Evolutionary conservation across 2,113 vertebrate species (phyloP), one percentile per base, ranked within the genome.

Genomic region (Ophiodon elongatus): DNA sequence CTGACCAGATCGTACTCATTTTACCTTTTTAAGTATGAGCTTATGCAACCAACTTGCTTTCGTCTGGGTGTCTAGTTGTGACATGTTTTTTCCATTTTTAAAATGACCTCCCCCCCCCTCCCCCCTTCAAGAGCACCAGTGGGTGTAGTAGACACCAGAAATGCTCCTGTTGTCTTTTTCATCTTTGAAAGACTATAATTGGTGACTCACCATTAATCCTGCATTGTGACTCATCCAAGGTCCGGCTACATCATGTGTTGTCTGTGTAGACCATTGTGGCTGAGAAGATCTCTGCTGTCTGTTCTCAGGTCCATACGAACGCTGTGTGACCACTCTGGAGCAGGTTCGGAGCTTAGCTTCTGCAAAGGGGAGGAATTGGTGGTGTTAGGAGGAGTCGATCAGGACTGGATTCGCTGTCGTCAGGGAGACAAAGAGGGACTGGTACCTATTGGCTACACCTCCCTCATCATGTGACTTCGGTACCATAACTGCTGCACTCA

Each of bases 321-420:
- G 0, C 95, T 99, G 83, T 99, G 98, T 4, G 96, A 99, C 93
- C 96, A 99, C 91, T 45, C 66, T 0, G 97, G 97, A 11, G 79
- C 88, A 0, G 94, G 94, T 1, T 87, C 91, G 0, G 94, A 95
- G 29, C 93, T 99, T 73, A 98, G 95, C 95, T 99, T 99, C 95
- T 88, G 73, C 19, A 97, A 96, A 76, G 98, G 97, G 0, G 98
- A 99, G 79, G 86, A 98, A 86, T 95, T 99, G 8, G 94, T 94
- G 80, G 93, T 99, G 37, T 82, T 99, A 1, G 93, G 93, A 66
- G 96, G 96, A 0, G 96, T 99, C 86, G 96, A 97, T 29, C 97
- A 98, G 21, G 97, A 99, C 89, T 99, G 98, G 98, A 97, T 99
- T 72, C 93, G 94, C 84, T 99, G 98, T 91, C 96, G 97, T 88